These are phyloP conservation scores for Tiaroga cobitis DNA, from an alignment of 2,797 vertebrate genomes.

Conservation along the genomic window DNA sequence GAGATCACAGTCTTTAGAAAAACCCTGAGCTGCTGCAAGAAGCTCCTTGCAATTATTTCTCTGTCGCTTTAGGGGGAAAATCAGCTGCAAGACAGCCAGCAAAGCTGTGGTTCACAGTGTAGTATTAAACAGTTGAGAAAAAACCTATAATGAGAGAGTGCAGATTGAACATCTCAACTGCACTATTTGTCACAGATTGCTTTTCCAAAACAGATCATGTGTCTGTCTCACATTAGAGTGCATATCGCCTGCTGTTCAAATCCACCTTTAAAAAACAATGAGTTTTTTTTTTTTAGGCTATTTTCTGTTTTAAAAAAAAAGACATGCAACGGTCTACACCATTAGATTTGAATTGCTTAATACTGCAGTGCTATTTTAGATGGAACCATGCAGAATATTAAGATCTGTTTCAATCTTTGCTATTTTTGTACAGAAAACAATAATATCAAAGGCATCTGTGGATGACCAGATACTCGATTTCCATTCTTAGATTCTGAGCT, in stretches of 20 bases:
- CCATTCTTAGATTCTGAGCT: neutral
- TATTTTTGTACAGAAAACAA: neutral
- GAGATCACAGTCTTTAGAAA: constrained; percentile 17
- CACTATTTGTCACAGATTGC: constrained; percentile 39
- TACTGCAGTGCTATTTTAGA: neutral
- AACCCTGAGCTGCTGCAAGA: neutral
- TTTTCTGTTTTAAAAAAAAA: neutral
- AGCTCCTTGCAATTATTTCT: constrained; percentile 34
- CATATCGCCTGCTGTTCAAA: constrained; percentile 12
- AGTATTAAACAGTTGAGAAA: neutral
- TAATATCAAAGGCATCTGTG: constrained; percentile 7
- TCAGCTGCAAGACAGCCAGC: constrained; percentile 9
- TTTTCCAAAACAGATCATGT: constrained; percentile 42
- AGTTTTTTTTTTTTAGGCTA: neutral
- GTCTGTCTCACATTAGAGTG: neutral
- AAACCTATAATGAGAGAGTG: constrained; percentile 31
- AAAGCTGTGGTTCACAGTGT: neutral
- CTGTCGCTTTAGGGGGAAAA: neutral
- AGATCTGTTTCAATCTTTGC: neutral
- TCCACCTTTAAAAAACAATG: constrained; percentile 21
- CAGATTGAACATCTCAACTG: constrained; percentile 19
- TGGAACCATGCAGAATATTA: neutral
- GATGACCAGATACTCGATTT: neutral
- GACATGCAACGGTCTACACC: neutral
- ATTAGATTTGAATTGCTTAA: neutral